Conservation (phyloP, 2,113 vertebrate species). For the Tor tambroides region DNA sequence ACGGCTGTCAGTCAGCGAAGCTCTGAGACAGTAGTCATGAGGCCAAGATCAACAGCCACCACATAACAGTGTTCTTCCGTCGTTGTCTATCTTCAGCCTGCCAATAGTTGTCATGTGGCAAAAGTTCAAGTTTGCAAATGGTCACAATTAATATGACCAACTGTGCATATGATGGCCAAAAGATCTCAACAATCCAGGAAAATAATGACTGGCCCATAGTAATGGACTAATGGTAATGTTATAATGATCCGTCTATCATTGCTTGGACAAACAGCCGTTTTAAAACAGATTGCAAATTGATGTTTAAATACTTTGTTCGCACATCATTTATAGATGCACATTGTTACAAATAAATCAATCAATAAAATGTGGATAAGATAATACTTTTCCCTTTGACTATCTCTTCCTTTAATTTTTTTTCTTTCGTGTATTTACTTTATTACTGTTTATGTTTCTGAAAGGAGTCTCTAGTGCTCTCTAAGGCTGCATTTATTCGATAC, state of each 20-base stretch:
- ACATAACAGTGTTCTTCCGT: constrained; percentile 19
- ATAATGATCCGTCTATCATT: neutral
- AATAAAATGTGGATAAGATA: neutral
- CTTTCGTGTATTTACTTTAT: neutral
- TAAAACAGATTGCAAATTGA: neutral
- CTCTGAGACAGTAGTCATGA: constrained; percentile 19
- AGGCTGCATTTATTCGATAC: neutral
- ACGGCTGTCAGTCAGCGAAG: constrained; percentile 41
- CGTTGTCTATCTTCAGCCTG: constrained; percentile 29
- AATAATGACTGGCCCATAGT: neutral
- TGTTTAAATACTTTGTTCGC: neutral
- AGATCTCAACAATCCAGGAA: neutral
- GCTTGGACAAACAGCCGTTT: neutral
- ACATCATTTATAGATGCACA: neutral
- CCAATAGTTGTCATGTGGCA: constrained; percentile 18
- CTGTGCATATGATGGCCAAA: neutral
- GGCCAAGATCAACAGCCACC: constrained; percentile 44
- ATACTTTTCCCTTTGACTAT: neutral
- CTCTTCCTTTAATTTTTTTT: neutral
- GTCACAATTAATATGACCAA: constrained; percentile 30
- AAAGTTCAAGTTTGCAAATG: constrained; percentile 17
- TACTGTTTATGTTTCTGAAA: neutral
- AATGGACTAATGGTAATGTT: neutral
- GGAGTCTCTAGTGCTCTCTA: neutral
- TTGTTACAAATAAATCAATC: neutral